Base-by-base conservation (phyloP, 1,140 invertebrate species). In the Pseudomyrmex gracilis region DNA sequence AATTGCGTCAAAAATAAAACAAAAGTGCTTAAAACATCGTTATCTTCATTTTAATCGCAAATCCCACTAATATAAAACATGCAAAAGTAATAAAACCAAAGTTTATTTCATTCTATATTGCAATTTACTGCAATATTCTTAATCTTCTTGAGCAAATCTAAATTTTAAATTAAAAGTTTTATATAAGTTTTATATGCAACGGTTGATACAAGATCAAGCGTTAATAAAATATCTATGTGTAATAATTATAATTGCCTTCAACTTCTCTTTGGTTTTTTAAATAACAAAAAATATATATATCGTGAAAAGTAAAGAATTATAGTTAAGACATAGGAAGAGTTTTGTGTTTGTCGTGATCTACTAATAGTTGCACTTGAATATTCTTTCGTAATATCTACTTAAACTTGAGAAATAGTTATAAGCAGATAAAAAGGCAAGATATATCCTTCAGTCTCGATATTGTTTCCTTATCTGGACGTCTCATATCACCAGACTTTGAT, bases 401-500 rank as follows among this genome's bases (percentile, higher is more conserved):
- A 71, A 83, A 53, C 13, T 83, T 71, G 57, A 86, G 34, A 34
- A 34, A 34, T 34, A 82, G 67, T 66, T 87, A 86, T 51, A 84
- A 73, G 85, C 82, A 58, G 70, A 86, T 89, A 89, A 86, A 90
- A 92, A 92, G 91, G 90, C 91, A 92, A 92, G 86, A 92, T 91
- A 91, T 90, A 90, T 90, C 85, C 87, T 67, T 92, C 91, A 92
- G 92, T 92, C 91, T 92, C 90, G 85, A 88, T 86, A 85, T 61
- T 90, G 34, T 87, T 90, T 86, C 80, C 74, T 85, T 85, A 91
- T 87, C 83, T 87, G 89, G 89, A 91, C 76, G 80, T 58, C 5
- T 34, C 85, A 83, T 85, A 71, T 83, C 60, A 78, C 80, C 70
- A 89, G 83, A 87, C 84, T 87, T 87, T 88, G 82, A 88, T 90